Percentiles rank a stretch among this genome's conserved stretches.
These are phyloP conservation scores for Catharus ustulatus DNA, from an alignment of 2,797 vertebrate genomes.

Conservation along the genomic window DNA sequence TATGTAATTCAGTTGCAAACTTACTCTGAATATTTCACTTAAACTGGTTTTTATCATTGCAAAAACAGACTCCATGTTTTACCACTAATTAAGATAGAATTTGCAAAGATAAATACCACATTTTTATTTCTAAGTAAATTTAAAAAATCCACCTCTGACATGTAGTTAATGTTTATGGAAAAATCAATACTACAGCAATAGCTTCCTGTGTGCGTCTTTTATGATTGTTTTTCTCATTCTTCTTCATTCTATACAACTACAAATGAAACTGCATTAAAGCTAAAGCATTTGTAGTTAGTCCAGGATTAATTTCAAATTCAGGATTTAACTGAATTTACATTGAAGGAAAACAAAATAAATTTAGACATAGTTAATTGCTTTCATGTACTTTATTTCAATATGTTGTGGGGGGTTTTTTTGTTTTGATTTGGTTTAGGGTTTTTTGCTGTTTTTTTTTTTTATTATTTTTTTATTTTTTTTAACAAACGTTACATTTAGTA, in stretches of 20 bases:
- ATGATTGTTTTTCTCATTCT: neutral
- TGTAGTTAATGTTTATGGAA: neutral
- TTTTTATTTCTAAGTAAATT: conserved; percentile 11
- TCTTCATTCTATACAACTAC: neutral
- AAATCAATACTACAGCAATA: conserved; percentile 6
- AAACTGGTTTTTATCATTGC: neutral
- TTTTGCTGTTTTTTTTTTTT: neutral
- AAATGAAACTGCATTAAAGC: neutral
- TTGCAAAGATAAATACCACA: neutral
- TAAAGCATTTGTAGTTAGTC: neutral
- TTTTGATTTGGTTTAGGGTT: neutral
- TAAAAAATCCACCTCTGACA: neutral
- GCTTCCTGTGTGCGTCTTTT: neutral
- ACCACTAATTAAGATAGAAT: neutral
- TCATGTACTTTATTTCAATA: neutral
- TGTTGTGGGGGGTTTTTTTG: neutral
- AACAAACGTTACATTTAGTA: neutral
- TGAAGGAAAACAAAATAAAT: neutral
- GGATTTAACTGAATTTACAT: neutral
- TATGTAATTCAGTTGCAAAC: conserved; percentile 12
- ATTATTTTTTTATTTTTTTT: too few species aligned
- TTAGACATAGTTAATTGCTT: neutral
- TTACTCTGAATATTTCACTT: conserved; percentile 1
- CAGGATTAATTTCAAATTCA: neutral
- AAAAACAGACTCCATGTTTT: neutral